These are phyloP conservation scores for Tachycineta bicolor DNA, from an alignment of 2,113 vertebrate species.

Conservation along the genomic window DNA sequence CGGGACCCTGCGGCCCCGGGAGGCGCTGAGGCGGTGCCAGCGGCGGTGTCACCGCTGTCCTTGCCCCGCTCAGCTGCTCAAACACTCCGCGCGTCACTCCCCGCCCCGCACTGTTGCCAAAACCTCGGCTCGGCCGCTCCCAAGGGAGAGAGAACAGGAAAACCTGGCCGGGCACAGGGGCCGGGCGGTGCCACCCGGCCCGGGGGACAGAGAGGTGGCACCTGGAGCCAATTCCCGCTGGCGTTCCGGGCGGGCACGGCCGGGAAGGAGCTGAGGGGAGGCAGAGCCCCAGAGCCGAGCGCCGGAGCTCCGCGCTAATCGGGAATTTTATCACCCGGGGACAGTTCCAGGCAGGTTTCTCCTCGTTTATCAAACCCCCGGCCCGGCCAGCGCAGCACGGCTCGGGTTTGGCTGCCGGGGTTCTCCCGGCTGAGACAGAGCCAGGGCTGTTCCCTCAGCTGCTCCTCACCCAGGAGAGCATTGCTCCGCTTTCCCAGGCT, in stretches of 20 bases:
- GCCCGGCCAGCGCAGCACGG: neutral
- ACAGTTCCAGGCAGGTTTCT: slow-evolving; percentile 26
- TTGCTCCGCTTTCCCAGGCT: fast-evolving
- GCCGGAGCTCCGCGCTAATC: fast-evolving
- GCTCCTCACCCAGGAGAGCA: fast-evolving
- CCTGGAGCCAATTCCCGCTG: neutral
- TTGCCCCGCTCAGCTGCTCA: neutral
- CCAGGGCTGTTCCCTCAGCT: neutral
- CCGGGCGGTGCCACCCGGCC: neutral
- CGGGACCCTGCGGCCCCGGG: neutral
- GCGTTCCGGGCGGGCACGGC: neutral
- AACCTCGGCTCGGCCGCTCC: neutral
- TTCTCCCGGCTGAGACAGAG: fast-evolving
- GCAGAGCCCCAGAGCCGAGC: neutral
- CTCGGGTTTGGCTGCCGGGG: neutral
- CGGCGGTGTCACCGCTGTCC: neutral
- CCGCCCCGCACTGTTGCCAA: neutral
- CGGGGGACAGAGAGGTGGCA: neutral
- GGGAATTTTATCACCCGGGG: neutral
- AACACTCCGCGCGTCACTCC: neutral
- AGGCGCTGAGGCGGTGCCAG: neutral
- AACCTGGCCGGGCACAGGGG: neutral
- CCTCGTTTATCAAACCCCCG: neutral
- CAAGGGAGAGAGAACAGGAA: neutral
- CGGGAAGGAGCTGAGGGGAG: neutral